Evolutionary conservation across 1,140 invertebrate species (phyloP).

Genomic region (Bombyx mori): ASM3026992v2 NC_085129.1:17150001-17150500

Average conservation of each 20-base stretch:
- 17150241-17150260: not conserved
- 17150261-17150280: not conserved
- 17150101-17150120: constrained; percentile 8
- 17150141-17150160: constrained; percentile 23
- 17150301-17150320: not conserved
- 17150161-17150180: constrained; percentile 8
- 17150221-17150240: constrained; percentile 15
- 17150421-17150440: constrained; percentile 30
- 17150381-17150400: constrained; percentile 37
- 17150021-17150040: constrained; percentile 7
- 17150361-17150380: constrained; percentile 31
- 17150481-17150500: constrained; percentile 1
- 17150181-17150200: constrained; percentile 23
- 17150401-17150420: constrained; percentile 33
- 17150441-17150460: constrained; percentile 10
- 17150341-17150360: constrained; percentile 17
- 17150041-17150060: constrained; percentile 5
- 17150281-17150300: constrained; percentile 2
- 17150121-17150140: constrained; percentile 36
- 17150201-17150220: constrained; percentile 28
- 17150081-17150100: not conserved
- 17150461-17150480: not conserved
- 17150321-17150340: not conserved
- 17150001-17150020: constrained; percentile 29
- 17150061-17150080: constrained; percentile 8